phyloP scores from a whole-genome alignment of 1,140 invertebrate species.

The Homarus americanus region DNA sequence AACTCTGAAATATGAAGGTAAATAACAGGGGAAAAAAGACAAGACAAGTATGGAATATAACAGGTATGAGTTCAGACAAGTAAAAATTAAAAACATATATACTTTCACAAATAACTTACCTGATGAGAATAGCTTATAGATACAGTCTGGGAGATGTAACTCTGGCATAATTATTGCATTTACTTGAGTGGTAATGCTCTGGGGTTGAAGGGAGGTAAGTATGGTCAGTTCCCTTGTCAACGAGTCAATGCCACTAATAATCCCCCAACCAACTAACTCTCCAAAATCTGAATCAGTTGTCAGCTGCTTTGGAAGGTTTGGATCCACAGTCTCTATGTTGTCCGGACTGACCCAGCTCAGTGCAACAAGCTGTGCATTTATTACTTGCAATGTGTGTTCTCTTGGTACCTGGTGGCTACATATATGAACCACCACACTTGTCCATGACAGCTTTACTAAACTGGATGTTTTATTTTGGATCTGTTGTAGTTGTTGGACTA shows the following conservation, averaged over 20 bases:
- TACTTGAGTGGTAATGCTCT: constrained; percentile 3
- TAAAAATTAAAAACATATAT: not conserved
- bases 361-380: constrained; percentile 83
- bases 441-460: constrained; percentile 36
- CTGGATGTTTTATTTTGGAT: not conserved
- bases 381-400: constrained; percentile 82
- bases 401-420: constrained; percentile 88
- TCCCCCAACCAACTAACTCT: constrained; percentile 44
- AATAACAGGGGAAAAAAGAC: too few relatives aligned
- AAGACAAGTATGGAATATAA: not conserved
- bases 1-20: too few relatives aligned
- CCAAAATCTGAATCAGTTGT: constrained; percentile 4
- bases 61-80: too few relatives aligned
- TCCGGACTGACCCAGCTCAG: constrained; percentile 29
- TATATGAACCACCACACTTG: constrained; percentile 76
- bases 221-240: constrained; percentile 23
- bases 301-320: constrained; percentile 37
- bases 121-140: constrained; percentile 54
- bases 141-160: constrained; percentile 24
- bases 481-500: not conserved
- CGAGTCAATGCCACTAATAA: constrained; percentile 55
- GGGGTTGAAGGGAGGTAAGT: not conserved
- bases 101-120: constrained; percentile 35
- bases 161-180: constrained; percentile 52
- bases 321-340: not conserved